A percentile compares a stretch with the other conserved stretches of the same genome.
phyloP scores from a whole-genome alignment of 2,888 invertebrate genomes.

The Rhagonycha lutea region DNA sequence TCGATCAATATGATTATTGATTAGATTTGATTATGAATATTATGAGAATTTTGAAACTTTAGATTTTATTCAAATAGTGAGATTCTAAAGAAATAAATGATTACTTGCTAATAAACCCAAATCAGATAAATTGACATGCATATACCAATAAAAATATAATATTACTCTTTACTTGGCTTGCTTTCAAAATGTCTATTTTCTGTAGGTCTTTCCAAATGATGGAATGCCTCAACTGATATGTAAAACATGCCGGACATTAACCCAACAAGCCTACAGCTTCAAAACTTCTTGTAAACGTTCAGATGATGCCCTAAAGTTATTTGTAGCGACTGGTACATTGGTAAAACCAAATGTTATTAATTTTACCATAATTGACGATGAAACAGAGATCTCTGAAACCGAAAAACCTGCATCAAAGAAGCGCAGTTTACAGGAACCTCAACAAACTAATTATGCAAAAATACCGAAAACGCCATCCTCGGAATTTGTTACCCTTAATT shows the following conservation, averaged over 20 bases:
- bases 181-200: not conserved
- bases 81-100: too few species aligned
- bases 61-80: too few species aligned
- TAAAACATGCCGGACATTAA: constrained; percentile 67
- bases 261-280: constrained; percentile 72
- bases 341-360: constrained; percentile 32
- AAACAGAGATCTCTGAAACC: not conserved
- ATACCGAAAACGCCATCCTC: not conserved
- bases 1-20: too few species aligned
- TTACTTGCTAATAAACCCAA: too few species aligned
- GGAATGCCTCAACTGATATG: constrained; percentile 78
- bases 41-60: too few species aligned
- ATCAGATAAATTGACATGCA: too few species aligned
- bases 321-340: constrained; percentile 66
- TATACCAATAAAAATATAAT: not conserved
- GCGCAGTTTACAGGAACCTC: not conserved
- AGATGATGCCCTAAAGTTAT: constrained; percentile 72
- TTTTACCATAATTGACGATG: not conserved
- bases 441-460: not conserved
- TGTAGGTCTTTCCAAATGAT: constrained; percentile 68
- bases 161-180: not conserved
- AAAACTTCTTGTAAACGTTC: constrained; percentile 77
- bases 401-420: constrained; percentile 3
- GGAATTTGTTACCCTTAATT: constrained; percentile 24
- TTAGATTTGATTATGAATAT: too few species aligned